These are phyloP conservation scores for Ceriagrion tenellum DNA, from an alignment of 2,888 invertebrate genomes.

Conservation along the genomic window DNA sequence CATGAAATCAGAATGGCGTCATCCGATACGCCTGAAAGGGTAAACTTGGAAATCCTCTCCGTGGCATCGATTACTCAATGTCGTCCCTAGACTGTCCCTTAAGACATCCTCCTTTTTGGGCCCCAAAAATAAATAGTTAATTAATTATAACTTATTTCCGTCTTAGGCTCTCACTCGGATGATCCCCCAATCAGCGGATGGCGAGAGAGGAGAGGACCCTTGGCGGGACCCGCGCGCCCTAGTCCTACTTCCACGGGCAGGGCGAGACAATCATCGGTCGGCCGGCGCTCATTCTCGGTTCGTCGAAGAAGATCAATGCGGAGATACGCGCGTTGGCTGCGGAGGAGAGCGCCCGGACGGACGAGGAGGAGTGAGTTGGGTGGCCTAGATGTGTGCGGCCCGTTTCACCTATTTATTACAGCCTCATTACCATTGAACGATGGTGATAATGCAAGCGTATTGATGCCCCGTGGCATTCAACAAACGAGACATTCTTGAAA, in stretches of 20 bases:
- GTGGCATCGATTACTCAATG: background rate
- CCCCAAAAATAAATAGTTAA: background rate
- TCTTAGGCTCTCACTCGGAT: background rate
- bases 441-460: slow-evolving; percentile 3
- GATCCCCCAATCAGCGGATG: background rate
- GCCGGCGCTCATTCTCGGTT: background rate
- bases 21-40: background rate
- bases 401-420: slow-evolving; percentile 66
- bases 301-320: slow-evolving; percentile 53
- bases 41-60: background rate
- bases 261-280: slow-evolving; percentile 24
- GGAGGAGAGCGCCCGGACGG: background rate
- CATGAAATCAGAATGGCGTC: background rate
- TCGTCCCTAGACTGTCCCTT: background rate
- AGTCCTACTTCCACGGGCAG: slow-evolving; percentile 30
- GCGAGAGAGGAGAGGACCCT: background rate
- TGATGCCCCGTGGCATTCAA: background rate
- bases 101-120: background rate
- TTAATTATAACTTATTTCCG: background rate
- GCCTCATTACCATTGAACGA: slow-evolving; percentile 62
- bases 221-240: background rate
- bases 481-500: background rate
- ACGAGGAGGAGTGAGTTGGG: background rate
- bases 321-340: slow-evolving; percentile 1
- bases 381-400: slow-evolving; percentile 52